These are phyloP conservation scores for Rhyacophila evoluta DNA, from an alignment of 2,888 invertebrate genomes.

Conservation along the genomic window DNA sequence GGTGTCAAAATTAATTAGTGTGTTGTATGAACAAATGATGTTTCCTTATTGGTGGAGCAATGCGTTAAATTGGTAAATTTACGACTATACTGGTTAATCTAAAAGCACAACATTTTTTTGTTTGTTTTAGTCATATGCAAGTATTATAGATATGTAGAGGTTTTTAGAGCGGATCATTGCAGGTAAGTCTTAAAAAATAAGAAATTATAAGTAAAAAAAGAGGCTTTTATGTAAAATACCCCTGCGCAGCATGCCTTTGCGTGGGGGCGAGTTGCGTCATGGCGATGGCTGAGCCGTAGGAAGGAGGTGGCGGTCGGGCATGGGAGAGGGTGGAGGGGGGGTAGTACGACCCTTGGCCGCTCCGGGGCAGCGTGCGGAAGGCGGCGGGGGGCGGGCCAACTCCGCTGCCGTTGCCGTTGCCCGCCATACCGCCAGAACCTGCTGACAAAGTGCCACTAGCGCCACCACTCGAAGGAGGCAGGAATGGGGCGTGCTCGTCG, in stretches of 20 bases:
- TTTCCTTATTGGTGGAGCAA: too few relatives aligned
- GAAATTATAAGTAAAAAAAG: constrained; percentile 33
- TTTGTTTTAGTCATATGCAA: too few relatives aligned
- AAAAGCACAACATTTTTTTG: too few relatives aligned
- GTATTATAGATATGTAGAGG: too few relatives aligned
- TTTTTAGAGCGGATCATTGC: neutral
- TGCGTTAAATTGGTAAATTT: too few relatives aligned
- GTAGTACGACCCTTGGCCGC: constrained; percentile 78
- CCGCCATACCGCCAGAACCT: constrained; percentile 55
- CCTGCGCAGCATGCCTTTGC: constrained; percentile 68
- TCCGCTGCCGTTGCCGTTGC: neutral
- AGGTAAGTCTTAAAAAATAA: neutral
- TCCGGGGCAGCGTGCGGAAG: constrained; percentile 59
- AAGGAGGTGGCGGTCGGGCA: constrained; percentile 57
- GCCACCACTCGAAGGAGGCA: constrained; percentile 71
- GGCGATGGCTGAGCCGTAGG: constrained; percentile 72
- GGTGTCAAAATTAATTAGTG: too few relatives aligned
- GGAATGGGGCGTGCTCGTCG: constrained; percentile 87
- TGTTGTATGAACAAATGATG: too few relatives aligned
- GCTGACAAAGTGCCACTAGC: constrained; percentile 63
- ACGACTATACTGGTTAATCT: too few relatives aligned
- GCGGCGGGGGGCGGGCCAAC: neutral
- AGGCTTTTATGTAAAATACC: constrained; percentile 53
- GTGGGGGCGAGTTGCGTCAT: constrained; percentile 71
- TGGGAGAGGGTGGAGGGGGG: constrained; percentile 63